phyloP scores from a whole-genome alignment of 2,113 vertebrate genomes.

The Anoura caudifer region DNA sequence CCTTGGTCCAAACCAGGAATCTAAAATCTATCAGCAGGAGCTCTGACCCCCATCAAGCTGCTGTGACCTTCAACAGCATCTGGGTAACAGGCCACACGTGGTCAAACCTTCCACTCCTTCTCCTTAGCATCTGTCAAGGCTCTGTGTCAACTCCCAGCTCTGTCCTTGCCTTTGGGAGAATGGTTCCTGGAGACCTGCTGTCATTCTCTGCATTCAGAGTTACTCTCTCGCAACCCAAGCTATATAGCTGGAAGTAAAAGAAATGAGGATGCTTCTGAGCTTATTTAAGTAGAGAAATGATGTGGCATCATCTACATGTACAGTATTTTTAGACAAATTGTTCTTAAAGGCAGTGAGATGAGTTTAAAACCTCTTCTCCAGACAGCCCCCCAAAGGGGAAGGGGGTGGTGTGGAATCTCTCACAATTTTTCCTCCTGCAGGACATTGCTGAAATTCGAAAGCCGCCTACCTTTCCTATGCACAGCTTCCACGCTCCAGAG shows the following conservation, averaged over 20 bases:
- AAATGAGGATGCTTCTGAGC: background rate
- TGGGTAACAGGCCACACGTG: background rate
- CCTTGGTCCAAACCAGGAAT: background rate
- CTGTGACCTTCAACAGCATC: background rate
- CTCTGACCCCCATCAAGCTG: no score
- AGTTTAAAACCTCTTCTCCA: background rate
- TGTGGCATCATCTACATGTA: background rate
- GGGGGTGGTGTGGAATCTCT: background rate
- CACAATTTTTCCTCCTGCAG: no score
- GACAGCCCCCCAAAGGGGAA: background rate
- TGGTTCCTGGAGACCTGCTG: rapidly evolving
- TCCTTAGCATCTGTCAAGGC: no score
- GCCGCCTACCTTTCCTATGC: no score
- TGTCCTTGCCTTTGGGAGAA: rapidly evolving
- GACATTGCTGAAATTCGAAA: background rate
- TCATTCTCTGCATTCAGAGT: background rate
- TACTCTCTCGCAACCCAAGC: rapidly evolving
- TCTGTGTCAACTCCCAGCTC: background rate
- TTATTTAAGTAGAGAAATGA: background rate
- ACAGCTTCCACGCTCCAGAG: background rate
- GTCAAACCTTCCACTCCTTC: rapidly evolving
- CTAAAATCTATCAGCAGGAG: background rate
- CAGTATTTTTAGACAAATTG: background rate
- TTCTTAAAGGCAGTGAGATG: background rate
- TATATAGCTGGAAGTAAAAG: no score